Percentiles rank a stretch among this genome's conserved stretches.
Conservation (phyloP, 2,797 vertebrate species). For the Sciaenops ocellatus region DNA sequence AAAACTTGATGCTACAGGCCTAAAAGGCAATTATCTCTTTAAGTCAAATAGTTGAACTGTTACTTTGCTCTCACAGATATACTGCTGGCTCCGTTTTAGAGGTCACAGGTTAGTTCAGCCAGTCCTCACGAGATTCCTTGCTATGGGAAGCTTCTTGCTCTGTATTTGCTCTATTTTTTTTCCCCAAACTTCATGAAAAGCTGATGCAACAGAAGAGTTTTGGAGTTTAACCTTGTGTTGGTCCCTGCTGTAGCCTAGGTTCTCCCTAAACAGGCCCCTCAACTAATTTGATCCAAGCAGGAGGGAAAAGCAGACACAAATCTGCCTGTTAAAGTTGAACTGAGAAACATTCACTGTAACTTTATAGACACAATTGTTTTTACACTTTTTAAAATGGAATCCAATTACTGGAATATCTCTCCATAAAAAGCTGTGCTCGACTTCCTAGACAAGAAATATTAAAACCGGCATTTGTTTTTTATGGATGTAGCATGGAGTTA, state of each 20-base stretch:
- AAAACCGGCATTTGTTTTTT: conserved; percentile 37
- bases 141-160: conserved; percentile 20
- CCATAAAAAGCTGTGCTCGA: conserved; percentile 41
- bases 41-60: conserved; percentile 6
- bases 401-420: conserved; percentile 55
- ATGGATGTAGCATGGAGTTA: conserved; percentile 24
- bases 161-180: neutral
- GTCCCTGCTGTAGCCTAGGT: conserved; percentile 40
- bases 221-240: conserved; percentile 47
- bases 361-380: conserved; percentile 65
- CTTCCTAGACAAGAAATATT: conserved; percentile 56
- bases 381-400: conserved; percentile 42
- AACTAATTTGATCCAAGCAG: conserved; percentile 72
- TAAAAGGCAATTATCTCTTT: conserved; percentile 3
- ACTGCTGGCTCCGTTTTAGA: conserved; percentile 31
- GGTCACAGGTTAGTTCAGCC: conserved; percentile 49
- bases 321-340: conserved; percentile 67
- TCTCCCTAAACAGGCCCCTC: conserved; percentile 66
- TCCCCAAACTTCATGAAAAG: conserved; percentile 35
- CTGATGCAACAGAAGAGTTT: conserved; percentile 58
- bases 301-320: conserved; percentile 68
- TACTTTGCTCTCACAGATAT: conserved; percentile 14
- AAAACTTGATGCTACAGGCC: neutral
- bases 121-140: conserved; percentile 10
- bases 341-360: conserved; percentile 57